These are phyloP conservation scores for Seriola quinqueradiata DNA, from an alignment of 2,113 vertebrate species.

Conservation along the genomic window DNA sequence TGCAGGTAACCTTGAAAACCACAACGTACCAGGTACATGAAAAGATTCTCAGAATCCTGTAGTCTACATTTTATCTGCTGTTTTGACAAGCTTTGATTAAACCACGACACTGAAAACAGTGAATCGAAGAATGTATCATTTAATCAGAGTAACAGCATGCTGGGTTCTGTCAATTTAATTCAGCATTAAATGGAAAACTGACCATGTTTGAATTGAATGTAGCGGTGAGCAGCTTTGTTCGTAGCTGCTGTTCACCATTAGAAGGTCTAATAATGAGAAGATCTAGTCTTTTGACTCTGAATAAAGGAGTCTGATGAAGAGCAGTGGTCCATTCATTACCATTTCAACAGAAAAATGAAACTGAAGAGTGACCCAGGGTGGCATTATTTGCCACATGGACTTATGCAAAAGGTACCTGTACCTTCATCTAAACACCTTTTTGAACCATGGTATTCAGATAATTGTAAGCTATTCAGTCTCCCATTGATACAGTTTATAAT, in stretches of 20 bases:
- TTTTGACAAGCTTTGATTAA: constrained; percentile 47
- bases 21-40: constrained; percentile 22
- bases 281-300: constrained; percentile 1
- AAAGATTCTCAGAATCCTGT: constrained; percentile 26
- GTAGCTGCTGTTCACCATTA: background rate
- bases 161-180: constrained; percentile 13
- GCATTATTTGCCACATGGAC: background rate
- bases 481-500: background rate
- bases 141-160: constrained; percentile 15
- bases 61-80: constrained; percentile 27
- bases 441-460: background rate
- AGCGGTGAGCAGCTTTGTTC: background rate
- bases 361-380: background rate
- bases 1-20: constrained; percentile 55
- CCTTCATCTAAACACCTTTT: background rate
- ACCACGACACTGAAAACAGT: background rate
- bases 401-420: background rate
- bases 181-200: constrained; percentile 4
- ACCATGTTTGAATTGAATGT: background rate
- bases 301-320: constrained; percentile 1
- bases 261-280: background rate
- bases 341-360: background rate
- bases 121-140: background rate
- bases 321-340: background rate
- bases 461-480: background rate